Percentiles rank a stretch among this genome's conserved stretches.
Conservation (phyloP, 2,888 invertebrate species). For the Cephus pygmeus region DNA sequence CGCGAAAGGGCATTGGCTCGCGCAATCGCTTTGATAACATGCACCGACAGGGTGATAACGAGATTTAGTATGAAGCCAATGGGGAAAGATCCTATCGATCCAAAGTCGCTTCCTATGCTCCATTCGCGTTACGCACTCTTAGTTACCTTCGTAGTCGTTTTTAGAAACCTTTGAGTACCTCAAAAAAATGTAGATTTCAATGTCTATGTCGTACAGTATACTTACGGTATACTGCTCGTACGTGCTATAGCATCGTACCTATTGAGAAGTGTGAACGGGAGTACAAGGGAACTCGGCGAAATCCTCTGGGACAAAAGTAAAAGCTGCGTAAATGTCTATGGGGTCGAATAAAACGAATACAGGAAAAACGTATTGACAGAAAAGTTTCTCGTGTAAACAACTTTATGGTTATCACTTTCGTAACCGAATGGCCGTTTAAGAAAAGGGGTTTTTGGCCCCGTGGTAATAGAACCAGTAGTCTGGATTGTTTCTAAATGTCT, state of each 20-base stretch:
- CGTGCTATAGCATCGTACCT: neutral
- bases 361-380: neutral
- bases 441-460: neutral
- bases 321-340: neutral
- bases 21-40: conserved; percentile 46
- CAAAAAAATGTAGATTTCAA: neutral
- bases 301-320: neutral
- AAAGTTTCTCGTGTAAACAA: conserved; percentile 33
- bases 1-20: conserved; percentile 45
- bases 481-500: neutral
- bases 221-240: neutral
- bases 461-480: neutral
- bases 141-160: neutral
- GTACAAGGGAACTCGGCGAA: neutral
- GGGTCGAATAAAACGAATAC: neutral
- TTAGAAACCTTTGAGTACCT: neutral
- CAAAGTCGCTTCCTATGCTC: neutral
- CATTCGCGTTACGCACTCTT: neutral
- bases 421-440: conserved; percentile 8
- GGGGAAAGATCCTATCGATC: neutral
- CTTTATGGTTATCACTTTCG: conserved; percentile 38
- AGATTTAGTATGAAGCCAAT: conserved; percentile 35
- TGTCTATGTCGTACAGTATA: too few relatives aligned
- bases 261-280: neutral
- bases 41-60: conserved; percentile 46